Evolutionary conservation across 2,888 invertebrate species (phyloP).

Genomic region (Miltochrista miniata): DNA sequence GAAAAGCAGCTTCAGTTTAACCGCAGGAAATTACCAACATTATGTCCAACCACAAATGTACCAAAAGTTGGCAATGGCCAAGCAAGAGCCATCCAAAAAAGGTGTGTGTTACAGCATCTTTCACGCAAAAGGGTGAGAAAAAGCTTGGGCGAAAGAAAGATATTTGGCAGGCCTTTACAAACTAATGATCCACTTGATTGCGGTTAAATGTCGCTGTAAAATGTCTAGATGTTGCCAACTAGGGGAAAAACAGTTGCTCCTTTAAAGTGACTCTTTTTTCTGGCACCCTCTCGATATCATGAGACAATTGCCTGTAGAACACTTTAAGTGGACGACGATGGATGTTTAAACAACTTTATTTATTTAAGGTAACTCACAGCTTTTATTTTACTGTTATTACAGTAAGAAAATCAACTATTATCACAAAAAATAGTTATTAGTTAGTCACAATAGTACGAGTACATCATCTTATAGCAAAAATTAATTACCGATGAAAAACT

Average conservation of each 20-base stretch:
- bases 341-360: constrained; percentile 46
- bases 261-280: constrained; percentile 79
- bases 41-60: constrained; percentile 44
- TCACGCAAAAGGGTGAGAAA: constrained; percentile 75
- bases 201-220: constrained; percentile 81
- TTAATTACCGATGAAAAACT: no score
- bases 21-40: constrained; percentile 35
- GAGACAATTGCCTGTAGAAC: constrained; percentile 76
- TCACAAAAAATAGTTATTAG: no score
- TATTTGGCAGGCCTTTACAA: constrained; percentile 81
- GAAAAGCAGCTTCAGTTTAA: constrained; percentile 29
- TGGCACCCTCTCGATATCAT: constrained; percentile 74
- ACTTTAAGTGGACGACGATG: constrained; percentile 70
- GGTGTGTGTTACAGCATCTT: constrained; percentile 69
- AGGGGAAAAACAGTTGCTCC: constrained; percentile 74
- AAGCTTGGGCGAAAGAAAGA: constrained; percentile 67
- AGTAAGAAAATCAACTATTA: no score
- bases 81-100: constrained; percentile 62
- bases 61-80: constrained; percentile 63
- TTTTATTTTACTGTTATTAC: no score
- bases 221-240: constrained; percentile 80
- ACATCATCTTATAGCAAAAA: no score
- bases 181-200: constrained; percentile 83
- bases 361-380: no score
- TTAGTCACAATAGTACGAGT: no score